These are phyloP conservation scores for Lacerta viridis DNA, from an alignment of 2,797 vertebrate genomes.

Conservation along the genomic window DNA sequence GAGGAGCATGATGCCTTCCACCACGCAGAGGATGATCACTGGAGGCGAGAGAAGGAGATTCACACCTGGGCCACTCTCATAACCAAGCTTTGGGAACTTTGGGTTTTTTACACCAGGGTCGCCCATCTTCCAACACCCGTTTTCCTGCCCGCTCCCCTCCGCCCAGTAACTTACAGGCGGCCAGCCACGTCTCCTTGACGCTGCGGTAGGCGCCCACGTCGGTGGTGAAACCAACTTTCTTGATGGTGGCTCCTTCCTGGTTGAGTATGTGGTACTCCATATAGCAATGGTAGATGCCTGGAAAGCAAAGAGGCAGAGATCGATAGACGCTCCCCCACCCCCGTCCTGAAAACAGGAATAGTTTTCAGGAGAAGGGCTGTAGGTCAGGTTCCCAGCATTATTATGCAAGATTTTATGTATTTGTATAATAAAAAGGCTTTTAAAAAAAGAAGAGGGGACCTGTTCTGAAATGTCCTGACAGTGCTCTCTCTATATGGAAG, in stretches of 20 bases:
- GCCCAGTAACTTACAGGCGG: conserved; percentile 83
- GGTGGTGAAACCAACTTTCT: conserved; percentile 84
- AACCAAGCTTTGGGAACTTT: not conserved
- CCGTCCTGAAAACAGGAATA: not conserved
- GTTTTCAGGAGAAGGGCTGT: too few relatives aligned
- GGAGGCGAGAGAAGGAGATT: conserved; percentile 5
- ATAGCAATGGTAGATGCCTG: conserved; percentile 92
- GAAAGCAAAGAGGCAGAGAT: not conserved
- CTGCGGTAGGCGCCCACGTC: conserved; percentile 84
- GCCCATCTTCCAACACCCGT: not conserved
- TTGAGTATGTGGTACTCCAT: conserved; percentile 83
- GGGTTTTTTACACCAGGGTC: too few relatives aligned
- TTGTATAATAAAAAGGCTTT: too few relatives aligned
- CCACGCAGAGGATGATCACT: conserved; percentile 89
- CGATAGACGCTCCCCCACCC: too few relatives aligned
- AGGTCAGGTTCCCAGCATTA: too few relatives aligned
- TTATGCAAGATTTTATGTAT: too few relatives aligned
- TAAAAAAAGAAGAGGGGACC: too few relatives aligned
- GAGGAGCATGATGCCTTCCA: conserved; percentile 85
- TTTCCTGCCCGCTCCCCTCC: not conserved
- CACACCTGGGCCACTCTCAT: not conserved
- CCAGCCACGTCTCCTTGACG: conserved; percentile 92
- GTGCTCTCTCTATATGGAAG: too few relatives aligned
- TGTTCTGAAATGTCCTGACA: too few relatives aligned
- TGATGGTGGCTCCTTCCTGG: conserved; percentile 71